Conservation (phyloP, 2,113 vertebrate species). For the Willisornis vidua region DNA sequence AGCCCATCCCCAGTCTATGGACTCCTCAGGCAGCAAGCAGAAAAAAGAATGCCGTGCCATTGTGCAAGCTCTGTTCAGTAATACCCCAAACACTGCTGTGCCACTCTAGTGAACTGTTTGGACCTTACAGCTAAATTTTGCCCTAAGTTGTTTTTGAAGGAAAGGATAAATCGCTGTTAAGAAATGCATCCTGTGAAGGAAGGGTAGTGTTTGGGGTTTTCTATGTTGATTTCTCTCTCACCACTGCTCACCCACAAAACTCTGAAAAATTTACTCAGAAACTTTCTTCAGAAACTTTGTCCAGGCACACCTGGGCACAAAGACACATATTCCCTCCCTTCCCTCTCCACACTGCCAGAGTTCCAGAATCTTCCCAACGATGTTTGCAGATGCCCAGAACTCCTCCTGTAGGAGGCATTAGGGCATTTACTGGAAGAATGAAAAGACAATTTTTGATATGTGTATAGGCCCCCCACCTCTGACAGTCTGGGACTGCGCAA, state of each 20-base stretch:
- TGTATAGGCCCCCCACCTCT: background rate
- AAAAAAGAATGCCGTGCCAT: background rate
- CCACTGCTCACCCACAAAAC: background rate
- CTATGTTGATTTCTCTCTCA: background rate
- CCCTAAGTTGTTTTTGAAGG: background rate
- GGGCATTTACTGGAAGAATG: background rate
- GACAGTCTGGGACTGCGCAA: background rate
- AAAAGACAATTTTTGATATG: background rate
- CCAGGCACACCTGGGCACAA: background rate
- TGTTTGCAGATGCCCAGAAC: background rate
- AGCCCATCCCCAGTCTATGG: background rate
- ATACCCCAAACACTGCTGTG: background rate
- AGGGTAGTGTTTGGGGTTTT: background rate
- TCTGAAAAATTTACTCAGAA: background rate
- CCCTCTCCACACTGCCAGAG: no score
- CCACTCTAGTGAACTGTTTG: background rate
- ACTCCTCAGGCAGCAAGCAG: background rate
- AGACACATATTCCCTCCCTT: background rate
- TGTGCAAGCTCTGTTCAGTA: background rate
- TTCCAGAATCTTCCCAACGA: background rate
- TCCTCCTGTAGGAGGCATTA: background rate
- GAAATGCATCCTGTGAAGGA: background rate
- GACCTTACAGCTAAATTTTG: background rate
- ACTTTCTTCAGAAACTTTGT: background rate
- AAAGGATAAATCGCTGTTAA: background rate